phyloP scores from a whole-genome alignment of 2,113 vertebrate genomes.

The Nothocercus nigrocapillus region DNA sequence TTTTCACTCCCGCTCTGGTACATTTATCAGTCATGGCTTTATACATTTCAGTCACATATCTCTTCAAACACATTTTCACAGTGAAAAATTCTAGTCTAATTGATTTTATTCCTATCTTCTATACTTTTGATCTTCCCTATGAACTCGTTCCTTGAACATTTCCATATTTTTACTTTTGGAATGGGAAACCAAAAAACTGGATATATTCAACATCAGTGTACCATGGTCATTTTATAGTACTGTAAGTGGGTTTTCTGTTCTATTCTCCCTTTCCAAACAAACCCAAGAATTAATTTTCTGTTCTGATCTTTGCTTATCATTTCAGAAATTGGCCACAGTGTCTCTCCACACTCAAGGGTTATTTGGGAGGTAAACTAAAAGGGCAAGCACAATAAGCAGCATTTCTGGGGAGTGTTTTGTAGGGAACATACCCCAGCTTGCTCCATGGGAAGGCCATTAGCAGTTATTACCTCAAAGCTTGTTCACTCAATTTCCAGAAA shows the following conservation, averaged over 20 bases:
- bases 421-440: background rate
- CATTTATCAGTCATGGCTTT: background rate
- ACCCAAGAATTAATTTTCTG: background rate
- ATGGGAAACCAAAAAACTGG: background rate
- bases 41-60: background rate
- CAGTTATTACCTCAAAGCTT: background rate
- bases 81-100: background rate
- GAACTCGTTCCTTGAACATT: background rate
- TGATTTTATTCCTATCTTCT: background rate
- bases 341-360: background rate
- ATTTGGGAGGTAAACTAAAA: background rate
- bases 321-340: background rate
- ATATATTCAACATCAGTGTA: background rate
- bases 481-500: background rate
- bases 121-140: background rate
- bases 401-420: background rate
- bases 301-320: background rate
- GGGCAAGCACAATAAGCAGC: background rate
- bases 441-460: background rate
- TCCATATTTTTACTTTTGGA: background rate
- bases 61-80: conserved; percentile 4
- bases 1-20: conserved; percentile 7
- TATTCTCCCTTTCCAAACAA: background rate
- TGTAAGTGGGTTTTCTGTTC: background rate
- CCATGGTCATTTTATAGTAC: background rate